Percentiles rank a stretch among this genome's conserved stretches.
Conservation (phyloP, 2,113 vertebrate genomes). For the Azemiops feae region DNA sequence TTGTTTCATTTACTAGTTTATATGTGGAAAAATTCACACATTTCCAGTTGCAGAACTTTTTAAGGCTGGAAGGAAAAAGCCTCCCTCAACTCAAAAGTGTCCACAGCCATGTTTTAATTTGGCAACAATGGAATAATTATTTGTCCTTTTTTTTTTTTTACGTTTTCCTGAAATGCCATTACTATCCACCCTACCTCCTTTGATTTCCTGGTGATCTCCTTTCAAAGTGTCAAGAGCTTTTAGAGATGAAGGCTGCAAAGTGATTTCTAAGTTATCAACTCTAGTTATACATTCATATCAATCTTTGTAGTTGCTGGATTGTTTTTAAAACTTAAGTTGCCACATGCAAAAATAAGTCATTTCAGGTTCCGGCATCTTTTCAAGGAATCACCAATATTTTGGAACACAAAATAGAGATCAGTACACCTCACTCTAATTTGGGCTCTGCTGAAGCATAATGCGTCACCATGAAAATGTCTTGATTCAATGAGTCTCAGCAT, state of each 20-base stretch:
- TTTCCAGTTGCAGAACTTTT: not conserved
- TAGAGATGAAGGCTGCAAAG: not conserved
- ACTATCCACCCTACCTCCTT: not conserved
- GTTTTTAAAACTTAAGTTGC: not conserved
- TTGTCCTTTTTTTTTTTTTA: not conserved
- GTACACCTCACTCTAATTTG: rapidly evolving
- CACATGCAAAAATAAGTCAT: rapidly evolving
- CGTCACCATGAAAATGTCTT: slow-evolving; percentile 23
- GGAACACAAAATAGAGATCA: rapidly evolving
- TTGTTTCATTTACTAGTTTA: not conserved
- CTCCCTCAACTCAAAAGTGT: not conserved
- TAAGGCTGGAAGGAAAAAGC: not conserved
- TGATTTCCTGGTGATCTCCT: not conserved
- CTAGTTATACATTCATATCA: not conserved
- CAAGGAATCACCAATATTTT: not conserved
- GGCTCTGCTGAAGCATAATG: not conserved
- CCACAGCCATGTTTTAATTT: not conserved
- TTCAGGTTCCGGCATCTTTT: not conserved
- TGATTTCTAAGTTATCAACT: not conserved
- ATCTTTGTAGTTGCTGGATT: rapidly evolving
- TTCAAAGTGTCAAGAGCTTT: not conserved
- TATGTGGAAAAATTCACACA: not conserved
- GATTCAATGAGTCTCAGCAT: not conserved
- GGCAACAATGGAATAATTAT: not conserved
- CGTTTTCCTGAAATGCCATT: not conserved